Percentiles rank a stretch among this genome's conserved stretches.
Evolutionary conservation across 64 coral and sea anemone species (phyloP).

Genomic region (Astreopora myriophthalma): DNA sequence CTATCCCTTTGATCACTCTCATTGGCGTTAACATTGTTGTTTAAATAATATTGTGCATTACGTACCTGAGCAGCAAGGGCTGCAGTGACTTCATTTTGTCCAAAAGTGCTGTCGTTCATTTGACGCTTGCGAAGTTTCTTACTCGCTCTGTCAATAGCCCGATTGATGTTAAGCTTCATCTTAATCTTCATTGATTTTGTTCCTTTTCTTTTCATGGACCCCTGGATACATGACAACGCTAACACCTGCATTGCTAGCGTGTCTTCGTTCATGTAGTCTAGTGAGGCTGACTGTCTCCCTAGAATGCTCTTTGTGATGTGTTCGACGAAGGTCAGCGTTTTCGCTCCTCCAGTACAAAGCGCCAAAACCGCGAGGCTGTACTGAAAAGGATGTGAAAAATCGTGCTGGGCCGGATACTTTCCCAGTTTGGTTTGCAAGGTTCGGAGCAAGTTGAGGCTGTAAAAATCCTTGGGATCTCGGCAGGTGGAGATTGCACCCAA

Average conservation of each 20-base stretch:
- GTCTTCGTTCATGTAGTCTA: neutral
- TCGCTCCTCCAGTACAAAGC: conserved; percentile 7
- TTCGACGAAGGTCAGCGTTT: neutral
- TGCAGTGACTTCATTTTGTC: conserved; percentile 31
- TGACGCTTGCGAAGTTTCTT: neutral
- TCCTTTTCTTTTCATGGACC: neutral
- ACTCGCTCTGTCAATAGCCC: neutral
- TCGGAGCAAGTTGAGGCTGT: conserved; percentile 31
- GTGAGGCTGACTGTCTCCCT: neutral
- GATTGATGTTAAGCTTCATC: neutral
- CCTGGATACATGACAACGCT: neutral
- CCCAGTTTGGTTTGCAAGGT: neutral
- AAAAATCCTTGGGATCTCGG: conserved; percentile 9
- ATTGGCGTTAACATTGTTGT: neutral
- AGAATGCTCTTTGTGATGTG: neutral
- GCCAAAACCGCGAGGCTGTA: conserved; percentile 45
- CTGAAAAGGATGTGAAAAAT: conserved; percentile 45
- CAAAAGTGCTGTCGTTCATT: conserved; percentile 25
- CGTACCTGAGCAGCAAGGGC: conserved; percentile 5
- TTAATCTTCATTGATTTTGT: neutral
- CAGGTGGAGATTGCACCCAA: conserved; percentile 35
- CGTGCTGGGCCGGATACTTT: conserved; percentile 2
- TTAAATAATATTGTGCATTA: no score
- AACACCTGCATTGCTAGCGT: neutral
- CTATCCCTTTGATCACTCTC: no score